Evolutionary conservation across 2,888 invertebrate species (phyloP).

Genomic region (Dimorphilus gyrociliatus): DNA sequence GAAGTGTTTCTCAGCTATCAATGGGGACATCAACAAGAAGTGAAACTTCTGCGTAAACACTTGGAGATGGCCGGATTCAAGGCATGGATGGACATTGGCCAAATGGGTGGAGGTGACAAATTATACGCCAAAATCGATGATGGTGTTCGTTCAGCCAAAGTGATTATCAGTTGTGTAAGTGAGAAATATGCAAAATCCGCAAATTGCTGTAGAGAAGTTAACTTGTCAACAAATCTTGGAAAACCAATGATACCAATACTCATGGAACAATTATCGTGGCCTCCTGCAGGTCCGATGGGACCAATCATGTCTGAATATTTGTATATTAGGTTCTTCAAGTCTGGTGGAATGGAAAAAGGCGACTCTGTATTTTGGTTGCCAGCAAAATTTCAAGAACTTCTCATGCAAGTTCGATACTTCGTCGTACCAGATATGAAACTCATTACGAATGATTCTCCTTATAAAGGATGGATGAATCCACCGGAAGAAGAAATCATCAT

Average conservation of each 20-base stretch:
- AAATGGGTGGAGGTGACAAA: constrained; percentile 36
- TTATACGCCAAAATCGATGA: constrained; percentile 29
- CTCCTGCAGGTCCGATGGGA: constrained; percentile 32
- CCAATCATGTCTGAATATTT: constrained; percentile 33
- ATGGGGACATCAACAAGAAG: constrained; percentile 30
- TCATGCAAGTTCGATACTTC: constrained; percentile 25
- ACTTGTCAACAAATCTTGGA: constrained; percentile 22
- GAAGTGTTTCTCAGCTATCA: constrained; percentile 26
- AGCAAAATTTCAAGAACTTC: constrained; percentile 26
- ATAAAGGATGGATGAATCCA: no score
- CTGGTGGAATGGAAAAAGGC: constrained; percentile 14
- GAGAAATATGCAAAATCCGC: constrained; percentile 30
- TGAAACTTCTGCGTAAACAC: constrained; percentile 23
- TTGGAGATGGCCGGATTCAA: constrained; percentile 27
- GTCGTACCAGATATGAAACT: constrained; percentile 21
- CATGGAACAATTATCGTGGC: constrained; percentile 31
- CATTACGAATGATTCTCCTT: no score
- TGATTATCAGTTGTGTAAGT: constrained; percentile 24
- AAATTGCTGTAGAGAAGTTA: constrained; percentile 34
- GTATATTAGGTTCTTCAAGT: constrained; percentile 26
- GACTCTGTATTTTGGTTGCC: constrained; percentile 26
- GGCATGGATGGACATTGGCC: constrained; percentile 34
- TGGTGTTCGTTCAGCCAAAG: constrained; percentile 26
- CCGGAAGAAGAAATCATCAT: no score
- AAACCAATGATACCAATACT: constrained; percentile 31